Percentiles rank a stretch among this genome's conserved stretches.
These are phyloP conservation scores for Periphyllus acericola DNA, from an alignment of 2,888 invertebrate species.

Conservation along the genomic window DNA sequence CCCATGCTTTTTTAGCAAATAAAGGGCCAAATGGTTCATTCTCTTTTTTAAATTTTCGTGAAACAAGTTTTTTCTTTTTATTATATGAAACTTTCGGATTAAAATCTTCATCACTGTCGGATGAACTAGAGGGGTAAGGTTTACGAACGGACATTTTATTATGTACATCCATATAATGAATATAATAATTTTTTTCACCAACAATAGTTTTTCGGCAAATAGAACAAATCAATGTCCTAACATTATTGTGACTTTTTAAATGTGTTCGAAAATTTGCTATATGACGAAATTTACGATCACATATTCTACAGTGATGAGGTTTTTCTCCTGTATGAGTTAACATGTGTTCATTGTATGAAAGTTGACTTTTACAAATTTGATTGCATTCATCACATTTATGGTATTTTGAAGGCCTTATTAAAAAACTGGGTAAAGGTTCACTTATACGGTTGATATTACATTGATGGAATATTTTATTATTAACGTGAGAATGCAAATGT, in stretches of 20 bases:
- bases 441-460: conserved; percentile 54
- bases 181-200: conserved; percentile 58
- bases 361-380: conserved; percentile 54
- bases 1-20: conserved; percentile 60
- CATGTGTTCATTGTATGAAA: conserved; percentile 61
- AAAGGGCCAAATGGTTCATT: conserved; percentile 53
- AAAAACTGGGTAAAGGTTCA: conserved; percentile 37
- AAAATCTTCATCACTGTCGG: conserved; percentile 59
- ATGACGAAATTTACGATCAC: conserved; percentile 65
- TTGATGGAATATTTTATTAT: conserved; percentile 56
- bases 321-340: conserved; percentile 60
- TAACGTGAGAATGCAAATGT: conserved; percentile 42
- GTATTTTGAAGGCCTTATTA: conserved; percentile 49
- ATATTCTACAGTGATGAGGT: conserved; percentile 65
- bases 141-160: conserved; percentile 47
- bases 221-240: conserved; percentile 48
- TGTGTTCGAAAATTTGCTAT: conserved; percentile 65
- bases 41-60: conserved; percentile 36
- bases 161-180: conserved; percentile 59
- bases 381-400: conserved; percentile 43
- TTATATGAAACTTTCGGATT: conserved; percentile 50
- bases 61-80: conserved; percentile 53
- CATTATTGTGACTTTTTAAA: conserved; percentile 67
- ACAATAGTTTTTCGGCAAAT: conserved; percentile 55
- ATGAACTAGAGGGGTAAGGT: conserved; percentile 37